Base-by-base conservation (phyloP, 2,888 invertebrate genomes). In the Brachyptera risi region DNA sequence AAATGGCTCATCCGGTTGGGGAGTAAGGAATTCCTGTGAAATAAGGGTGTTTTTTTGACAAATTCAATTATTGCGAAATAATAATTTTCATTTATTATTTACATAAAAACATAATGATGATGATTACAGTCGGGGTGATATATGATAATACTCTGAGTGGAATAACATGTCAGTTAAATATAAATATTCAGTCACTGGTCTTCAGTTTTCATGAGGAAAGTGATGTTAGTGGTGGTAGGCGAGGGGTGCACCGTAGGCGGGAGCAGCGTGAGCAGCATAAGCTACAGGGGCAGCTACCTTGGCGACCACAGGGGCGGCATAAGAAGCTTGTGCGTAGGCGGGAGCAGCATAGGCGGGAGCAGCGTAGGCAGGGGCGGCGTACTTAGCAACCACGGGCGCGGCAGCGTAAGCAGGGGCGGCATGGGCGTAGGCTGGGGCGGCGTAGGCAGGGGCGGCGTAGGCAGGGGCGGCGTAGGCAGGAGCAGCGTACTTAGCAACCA, bases 391-490 rank as follows among this genome's bases (percentile, higher is more conserved):
- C 23, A 64, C 66, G n/a, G 58, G 59, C 44, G 58, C 35, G 15
- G 60, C 56, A n/a, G 66, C 66, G 62, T 64, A 65, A 38, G 63
- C 66, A 56, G 62, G 65, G 21, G 66, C 65, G 50, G 66, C 66
- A 59, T 62, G 56, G 57, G 66, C 59, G 60, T 49, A 58, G 7
- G 58, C 58, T 3, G 58, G 58, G 42, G 63, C 40, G 21, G 60
- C 58, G 27, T 57, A 51, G n/a, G n/a, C n/a, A n/a, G n/a, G n/a
- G 27, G 64, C 66, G n/a, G 58, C 61, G 37, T 60, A 35, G 15
- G 60, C 56, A n/a, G 66, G 65, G 62, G 63, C 65, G 40, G 63
- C 66, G 56, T n/a, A n/a, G n/a, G n/a, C n/a, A n/a, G 62, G 65
- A 17, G 66, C 65, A 47, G 66, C 66, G 60, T 62, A 54, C 56